Evolutionary conservation across 37 sponge, comb jelly and placozoan species (phyloP), one percentile per base, ranked within the genome.

Genomic region (Halisarca cf. caerulea): DNA sequence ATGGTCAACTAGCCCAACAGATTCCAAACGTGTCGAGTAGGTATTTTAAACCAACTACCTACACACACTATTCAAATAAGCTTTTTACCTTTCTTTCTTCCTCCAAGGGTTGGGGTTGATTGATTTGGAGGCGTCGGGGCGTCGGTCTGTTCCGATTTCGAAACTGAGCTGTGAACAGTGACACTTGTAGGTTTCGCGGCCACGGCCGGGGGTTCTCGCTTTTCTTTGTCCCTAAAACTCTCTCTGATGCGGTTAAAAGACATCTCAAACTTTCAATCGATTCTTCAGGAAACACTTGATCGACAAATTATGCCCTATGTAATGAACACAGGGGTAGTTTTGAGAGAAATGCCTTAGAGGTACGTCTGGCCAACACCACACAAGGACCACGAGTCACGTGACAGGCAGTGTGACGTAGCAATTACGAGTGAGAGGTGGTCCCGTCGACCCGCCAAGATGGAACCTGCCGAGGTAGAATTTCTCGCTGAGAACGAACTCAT

Each of bases 391-490:
- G 72, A 17, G 42, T 47, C 53, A 54, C 83, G 84, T 45, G 74
- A 73, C 34, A 73, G 23, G 11, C 51, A 47, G 11, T 14, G 11
- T 47, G 51, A 47, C 51, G 51, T 47, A 6, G 51, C 11, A n/a
- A n/a, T 20, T 20, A 1, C 2, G 40, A 7, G 2, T 21, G 23
- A 34, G 73, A 71, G 23, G 37, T 71, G n/a, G n/a, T n/a, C n/a
- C n/a, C n/a, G n/a, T n/a, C 25, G 30, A 41, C 30, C 20, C 30
- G 35, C 28, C 54, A 53, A 83, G 28, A 99, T 99, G 95, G 96
- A 97, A 25, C 87, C 96, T 0, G 28, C 81, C n/a, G 96, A 99
- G 75, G 86, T 93, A 27, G 99, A 99, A 60, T 99, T 97, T 59
- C 40, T 97, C 18, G 97, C 97, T 20, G 98, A 97, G 77, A 95